Conservation (phyloP, 2,888 invertebrate genomes). For the Chymomyza procnemis region DNA sequence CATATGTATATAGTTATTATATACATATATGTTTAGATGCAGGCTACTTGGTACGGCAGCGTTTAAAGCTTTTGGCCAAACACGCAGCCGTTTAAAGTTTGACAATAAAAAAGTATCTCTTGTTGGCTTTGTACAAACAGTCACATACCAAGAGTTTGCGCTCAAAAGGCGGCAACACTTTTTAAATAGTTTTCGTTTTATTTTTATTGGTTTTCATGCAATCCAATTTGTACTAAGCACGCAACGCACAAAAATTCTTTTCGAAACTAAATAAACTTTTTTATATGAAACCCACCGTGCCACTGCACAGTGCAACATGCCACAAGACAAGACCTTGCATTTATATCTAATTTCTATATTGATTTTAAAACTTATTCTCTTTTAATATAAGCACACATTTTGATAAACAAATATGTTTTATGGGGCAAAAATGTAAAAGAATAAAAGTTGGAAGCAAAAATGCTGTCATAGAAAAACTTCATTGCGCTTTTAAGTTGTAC, state of each 20-base stretch:
- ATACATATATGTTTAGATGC: neutral
- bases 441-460: neutral
- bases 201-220: neutral
- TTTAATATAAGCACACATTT: conserved; percentile 48
- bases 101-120: neutral
- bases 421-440: neutral
- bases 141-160: neutral
- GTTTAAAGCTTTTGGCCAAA: neutral
- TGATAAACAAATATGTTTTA: conserved; percentile 13
- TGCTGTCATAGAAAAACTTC: neutral
- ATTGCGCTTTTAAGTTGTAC: conserved; percentile 17
- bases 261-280: conserved; percentile 11
- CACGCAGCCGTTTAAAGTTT: neutral
- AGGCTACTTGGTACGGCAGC: neutral
- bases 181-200: neutral
- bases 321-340: conserved; percentile 58
- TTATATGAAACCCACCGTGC: conserved; percentile 61
- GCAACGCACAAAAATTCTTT: conserved; percentile 13
- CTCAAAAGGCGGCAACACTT: neutral
- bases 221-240: neutral
- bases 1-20: neutral
- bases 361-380: conserved; percentile 23
- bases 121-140: neutral
- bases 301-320: conserved; percentile 51
- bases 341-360: conserved; percentile 50